Base-by-base conservation (phyloP, 37 sponge, comb jelly and placozoan genomes). In the Beroe forskalii region DNA sequence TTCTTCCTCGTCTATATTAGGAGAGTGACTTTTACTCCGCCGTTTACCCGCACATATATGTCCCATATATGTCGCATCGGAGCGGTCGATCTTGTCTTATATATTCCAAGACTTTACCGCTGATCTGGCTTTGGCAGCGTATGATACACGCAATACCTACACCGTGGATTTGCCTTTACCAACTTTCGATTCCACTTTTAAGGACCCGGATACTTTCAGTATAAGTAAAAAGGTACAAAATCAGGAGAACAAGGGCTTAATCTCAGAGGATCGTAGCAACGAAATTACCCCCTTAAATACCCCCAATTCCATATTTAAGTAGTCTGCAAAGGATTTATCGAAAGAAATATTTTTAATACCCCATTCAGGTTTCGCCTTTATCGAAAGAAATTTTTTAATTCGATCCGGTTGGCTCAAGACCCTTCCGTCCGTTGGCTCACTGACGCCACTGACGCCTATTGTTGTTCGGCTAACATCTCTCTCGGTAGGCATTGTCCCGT, bases 221-320 rank as follows among this genome's bases (percentile, higher is more conserved):
- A 25, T 64, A 25, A 64, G 6, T n/a, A 64, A 76, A 76, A 76
- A 76, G 30, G 41, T 9, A 9, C 8, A 17, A 32, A 76, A 76
- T 76, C 86, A 42, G 48, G 40, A 76, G 86, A 76, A 76, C 86
- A 33, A 17, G 69, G 55, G 90, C 75, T 89, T n/a, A n/a, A n/a
- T 92, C 92, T 94, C 92, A 93, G 92, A n/a, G 90, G 92, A 93
- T 93, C 94, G 94, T 93, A 92, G 61, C 91, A 92, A 72, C 89
- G 89, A 91, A 91, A 89, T 92, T 92, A 90, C 91, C 69, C 41
- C 92, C 91, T 93, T 91, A 91, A 92, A 93, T 92, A 92, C 92
- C 94, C 92, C 94, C 92, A n/a, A n/a, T 93, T 55, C 60, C 60
- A 55, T 19, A 19, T 55, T 55, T 19, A 55, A 55, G 94, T 94